Conservation (phyloP, 2,888 invertebrate genomes). For the Eremobia ochroleuca region DNA sequence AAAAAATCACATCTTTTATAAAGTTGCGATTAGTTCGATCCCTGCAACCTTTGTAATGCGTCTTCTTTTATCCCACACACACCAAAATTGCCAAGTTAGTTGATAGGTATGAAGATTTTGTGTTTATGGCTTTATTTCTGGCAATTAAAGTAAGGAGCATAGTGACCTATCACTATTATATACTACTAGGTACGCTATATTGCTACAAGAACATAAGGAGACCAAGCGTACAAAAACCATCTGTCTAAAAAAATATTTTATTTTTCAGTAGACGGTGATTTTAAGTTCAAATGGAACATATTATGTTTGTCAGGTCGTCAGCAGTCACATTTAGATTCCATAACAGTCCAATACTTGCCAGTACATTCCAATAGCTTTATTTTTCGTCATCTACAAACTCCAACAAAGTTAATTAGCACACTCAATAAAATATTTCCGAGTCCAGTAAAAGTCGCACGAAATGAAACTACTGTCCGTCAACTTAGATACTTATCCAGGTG, state of each 20-base stretch:
- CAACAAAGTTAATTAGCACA: conserved; percentile 9
- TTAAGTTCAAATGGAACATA: background rate
- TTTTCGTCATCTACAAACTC: background rate
- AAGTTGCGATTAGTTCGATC: conserved; percentile 18
- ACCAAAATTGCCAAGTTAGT: conserved; percentile 8
- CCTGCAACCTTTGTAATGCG: conserved; percentile 24
- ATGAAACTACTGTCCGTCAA: conserved; percentile 28
- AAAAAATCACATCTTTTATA: conserved; percentile 29
- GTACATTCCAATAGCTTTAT: background rate
- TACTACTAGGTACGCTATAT: background rate
- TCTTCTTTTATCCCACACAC: conserved; percentile 8
- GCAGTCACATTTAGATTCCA: background rate
- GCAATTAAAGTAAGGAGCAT: background rate
- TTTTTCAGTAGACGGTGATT: background rate
- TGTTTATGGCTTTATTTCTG: background rate
- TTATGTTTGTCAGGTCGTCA: no score
- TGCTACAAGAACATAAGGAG: background rate
- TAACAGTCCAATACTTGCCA: background rate
- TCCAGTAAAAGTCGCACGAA: conserved; percentile 13
- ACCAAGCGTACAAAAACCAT: background rate
- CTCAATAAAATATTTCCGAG: conserved; percentile 1
- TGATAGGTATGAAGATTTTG: background rate
- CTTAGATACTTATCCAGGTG: conserved; percentile 36
- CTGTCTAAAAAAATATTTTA: no score
- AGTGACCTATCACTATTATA: background rate